These are phyloP conservation scores for Elysia crispata DNA, from an alignment of 2,888 invertebrate species.

Conservation along the genomic window DNA sequence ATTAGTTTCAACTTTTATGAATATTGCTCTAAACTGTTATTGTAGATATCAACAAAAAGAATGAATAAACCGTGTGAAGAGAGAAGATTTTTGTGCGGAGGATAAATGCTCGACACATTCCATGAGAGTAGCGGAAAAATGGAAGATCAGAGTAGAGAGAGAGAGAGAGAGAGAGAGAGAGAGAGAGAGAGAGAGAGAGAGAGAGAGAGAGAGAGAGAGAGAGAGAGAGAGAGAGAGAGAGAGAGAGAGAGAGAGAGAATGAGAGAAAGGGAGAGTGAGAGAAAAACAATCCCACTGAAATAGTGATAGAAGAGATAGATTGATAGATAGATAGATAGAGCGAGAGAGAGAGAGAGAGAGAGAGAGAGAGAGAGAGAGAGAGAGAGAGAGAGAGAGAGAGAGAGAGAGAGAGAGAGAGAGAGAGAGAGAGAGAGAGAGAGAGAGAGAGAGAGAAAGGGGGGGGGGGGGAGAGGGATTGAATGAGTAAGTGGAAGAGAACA, in stretches of 20 bases:
- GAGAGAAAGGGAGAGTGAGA: not conserved
- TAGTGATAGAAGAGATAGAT: not conserved
- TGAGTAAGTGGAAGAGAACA: not conserved
- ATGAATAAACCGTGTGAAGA: too few species aligned
- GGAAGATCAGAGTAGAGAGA: too few species aligned
- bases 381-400: slow-evolving; percentile 15
- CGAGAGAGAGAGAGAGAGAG: slow-evolving; percentile 16
- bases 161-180: too few species aligned
- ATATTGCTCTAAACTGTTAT: too few species aligned
- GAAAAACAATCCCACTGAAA: too few species aligned
- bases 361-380: not conserved
- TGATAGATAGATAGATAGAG: not conserved
- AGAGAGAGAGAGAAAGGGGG: not conserved
- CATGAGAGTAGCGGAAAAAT: too few species aligned
- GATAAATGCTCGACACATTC: too few species aligned
- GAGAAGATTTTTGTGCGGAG: too few species aligned
- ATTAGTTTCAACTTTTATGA: too few species aligned
- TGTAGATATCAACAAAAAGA: too few species aligned
- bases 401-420: slow-evolving; percentile 13
- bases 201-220: not conserved
- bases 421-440: slow-evolving; percentile 11
- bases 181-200: too few species aligned
- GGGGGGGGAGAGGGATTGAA: slow-evolving; percentile 1
- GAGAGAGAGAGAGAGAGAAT: not conserved
- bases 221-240: slow-evolving; percentile 15